Evolutionary conservation across 2,113 vertebrate genomes (phyloP).

Genomic region (human): DNA sequence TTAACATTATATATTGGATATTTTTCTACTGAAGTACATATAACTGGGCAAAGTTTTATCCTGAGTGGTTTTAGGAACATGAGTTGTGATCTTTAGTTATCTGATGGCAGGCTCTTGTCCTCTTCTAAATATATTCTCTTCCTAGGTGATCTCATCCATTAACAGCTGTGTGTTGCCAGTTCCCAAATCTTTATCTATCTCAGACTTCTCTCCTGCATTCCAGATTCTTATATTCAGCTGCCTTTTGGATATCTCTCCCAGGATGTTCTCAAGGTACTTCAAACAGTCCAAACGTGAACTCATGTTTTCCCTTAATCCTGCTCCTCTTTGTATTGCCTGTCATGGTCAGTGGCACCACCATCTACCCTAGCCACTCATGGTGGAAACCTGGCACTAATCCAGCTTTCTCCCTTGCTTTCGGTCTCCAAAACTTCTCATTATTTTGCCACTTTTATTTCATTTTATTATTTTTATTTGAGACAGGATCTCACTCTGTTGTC

Average conservation of each 20-base stretch:
- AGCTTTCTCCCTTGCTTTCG: background rate
- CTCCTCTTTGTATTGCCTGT: background rate
- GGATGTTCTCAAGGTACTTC: constrained; percentile 60
- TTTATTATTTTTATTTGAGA: background rate
- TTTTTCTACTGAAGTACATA: background rate
- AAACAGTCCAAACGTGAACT: background rate
- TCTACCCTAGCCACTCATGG: background rate
- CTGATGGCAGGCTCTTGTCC: background rate
- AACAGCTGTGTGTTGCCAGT: background rate
- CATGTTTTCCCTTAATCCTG: background rate
- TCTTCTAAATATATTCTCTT: background rate
- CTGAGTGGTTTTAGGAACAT: background rate
- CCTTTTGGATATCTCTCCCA: constrained; percentile 21
- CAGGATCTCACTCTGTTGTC: background rate
- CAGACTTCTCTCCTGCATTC: constrained; percentile 47
- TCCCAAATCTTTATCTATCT: constrained; percentile 30
- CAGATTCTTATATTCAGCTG: constrained; percentile 33
- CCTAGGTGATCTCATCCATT: constrained; percentile 31
- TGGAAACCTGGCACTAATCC: background rate
- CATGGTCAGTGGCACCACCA: background rate
- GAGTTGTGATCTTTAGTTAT: background rate
- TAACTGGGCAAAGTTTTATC: background rate
- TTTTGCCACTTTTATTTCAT: background rate
- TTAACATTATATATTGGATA: constrained; percentile 8
- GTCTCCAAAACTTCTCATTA: background rate